A percentile compares a stretch with the other conserved stretches of the same genome.
These are phyloP conservation scores for Augochlora pura DNA, from an alignment of 1,140 invertebrate genomes.

Conservation along the genomic window DNA sequence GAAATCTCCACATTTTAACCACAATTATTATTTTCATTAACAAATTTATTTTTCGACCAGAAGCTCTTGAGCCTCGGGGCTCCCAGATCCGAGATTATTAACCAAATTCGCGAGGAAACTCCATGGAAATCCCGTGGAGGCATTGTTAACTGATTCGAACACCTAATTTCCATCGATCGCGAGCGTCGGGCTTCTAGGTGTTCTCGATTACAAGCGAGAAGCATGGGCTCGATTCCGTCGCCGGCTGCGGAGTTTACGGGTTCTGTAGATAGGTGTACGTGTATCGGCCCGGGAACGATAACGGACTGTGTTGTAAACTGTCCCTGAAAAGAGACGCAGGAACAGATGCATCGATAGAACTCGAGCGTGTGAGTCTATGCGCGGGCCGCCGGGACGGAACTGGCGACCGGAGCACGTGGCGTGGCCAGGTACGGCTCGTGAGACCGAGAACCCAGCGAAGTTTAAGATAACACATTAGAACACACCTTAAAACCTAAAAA, in stretches of 20 bases:
- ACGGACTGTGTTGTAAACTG: constrained; percentile 6
- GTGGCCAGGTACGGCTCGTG: too few relatives aligned
- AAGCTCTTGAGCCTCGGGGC: too few relatives aligned
- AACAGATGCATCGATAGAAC: not conserved
- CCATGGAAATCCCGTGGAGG: constrained; percentile 10
- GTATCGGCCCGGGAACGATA: constrained; percentile 20
- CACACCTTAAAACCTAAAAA: too few relatives aligned
- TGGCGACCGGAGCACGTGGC: not conserved
- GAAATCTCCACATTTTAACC: too few relatives aligned
- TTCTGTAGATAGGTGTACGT: constrained; percentile 10
- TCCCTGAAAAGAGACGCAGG: constrained; percentile 2
- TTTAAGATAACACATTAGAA: too few relatives aligned
- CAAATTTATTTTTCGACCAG: too few relatives aligned
- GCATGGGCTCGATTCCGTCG: constrained; percentile 19
- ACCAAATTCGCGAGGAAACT: not conserved
- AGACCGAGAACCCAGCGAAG: too few relatives aligned
- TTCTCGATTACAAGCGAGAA: constrained; percentile 36
- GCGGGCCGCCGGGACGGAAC: constrained; percentile 7
- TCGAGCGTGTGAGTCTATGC: too few relatives aligned
- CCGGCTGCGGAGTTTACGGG: constrained; percentile 26
- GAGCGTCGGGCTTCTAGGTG: not conserved
- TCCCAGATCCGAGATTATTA: not conserved
- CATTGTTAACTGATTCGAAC: constrained; percentile 30
- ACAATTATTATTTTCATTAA: too few relatives aligned
- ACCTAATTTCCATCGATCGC: constrained; percentile 36